These are phyloP conservation scores for Phocoena phocoena DNA, from an alignment of 2,113 vertebrate genomes.

Conservation along the genomic window DNA sequence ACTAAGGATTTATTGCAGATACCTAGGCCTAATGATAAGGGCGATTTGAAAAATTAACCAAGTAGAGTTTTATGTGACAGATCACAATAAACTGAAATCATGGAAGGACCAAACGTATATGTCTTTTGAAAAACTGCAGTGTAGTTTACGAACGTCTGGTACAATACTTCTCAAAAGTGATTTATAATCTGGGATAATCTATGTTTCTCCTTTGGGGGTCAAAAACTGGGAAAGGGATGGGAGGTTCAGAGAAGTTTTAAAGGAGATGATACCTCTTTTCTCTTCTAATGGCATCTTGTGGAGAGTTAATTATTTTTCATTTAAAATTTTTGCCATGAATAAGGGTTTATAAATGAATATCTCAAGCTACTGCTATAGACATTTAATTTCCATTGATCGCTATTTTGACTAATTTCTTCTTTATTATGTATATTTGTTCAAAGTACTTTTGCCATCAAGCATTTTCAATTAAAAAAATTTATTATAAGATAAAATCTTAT, in stretches of 20 bases:
- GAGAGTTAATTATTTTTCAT: background rate
- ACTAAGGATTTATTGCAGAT: background rate
- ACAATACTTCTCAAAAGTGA: background rate
- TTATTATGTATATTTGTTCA: slow-evolving; percentile 27
- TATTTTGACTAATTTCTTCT: slow-evolving; percentile 44
- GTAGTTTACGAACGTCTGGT: background rate
- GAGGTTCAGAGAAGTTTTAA: background rate
- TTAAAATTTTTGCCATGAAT: slow-evolving; percentile 16
- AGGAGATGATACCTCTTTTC: background rate
- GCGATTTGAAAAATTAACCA: background rate
- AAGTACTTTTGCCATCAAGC: slow-evolving; percentile 14
- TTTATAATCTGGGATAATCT: background rate
- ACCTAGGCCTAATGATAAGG: background rate
- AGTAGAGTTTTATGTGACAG: background rate
- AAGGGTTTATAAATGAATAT: background rate
- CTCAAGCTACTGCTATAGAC: background rate
- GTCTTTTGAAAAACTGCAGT: background rate
- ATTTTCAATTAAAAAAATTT: slow-evolving; percentile 18
- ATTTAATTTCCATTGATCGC: background rate
- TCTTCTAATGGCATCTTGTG: background rate
- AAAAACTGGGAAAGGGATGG: background rate
- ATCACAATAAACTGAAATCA: background rate
- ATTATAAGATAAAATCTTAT: slow-evolving; percentile 1
- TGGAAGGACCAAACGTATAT: background rate
- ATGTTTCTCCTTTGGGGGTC: background rate